Evolutionary conservation across 1,140 invertebrate genomes (phyloP).

Genomic region (Ruditapes philippinarum): DNA sequence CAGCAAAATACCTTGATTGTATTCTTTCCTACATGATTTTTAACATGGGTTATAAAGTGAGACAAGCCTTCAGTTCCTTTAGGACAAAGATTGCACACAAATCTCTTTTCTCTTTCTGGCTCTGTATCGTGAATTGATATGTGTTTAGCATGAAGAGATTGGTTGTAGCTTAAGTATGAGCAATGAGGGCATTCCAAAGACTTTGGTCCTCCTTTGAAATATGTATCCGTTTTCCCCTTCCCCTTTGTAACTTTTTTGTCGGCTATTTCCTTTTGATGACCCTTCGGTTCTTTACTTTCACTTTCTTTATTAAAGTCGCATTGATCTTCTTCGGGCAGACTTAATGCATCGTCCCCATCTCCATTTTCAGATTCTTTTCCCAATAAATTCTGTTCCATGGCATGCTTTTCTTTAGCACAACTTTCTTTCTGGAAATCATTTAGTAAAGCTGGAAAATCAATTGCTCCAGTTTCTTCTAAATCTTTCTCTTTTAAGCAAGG

Average conservation of each 20-base stretch:
- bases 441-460: constrained; percentile 52
- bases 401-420: background rate
- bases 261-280: background rate
- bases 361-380: constrained; percentile 19
- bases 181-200: constrained; percentile 40
- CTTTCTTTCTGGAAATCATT: constrained; percentile 37
- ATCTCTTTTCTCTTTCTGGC: constrained; percentile 47
- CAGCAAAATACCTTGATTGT: constrained; percentile 49
- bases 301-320: constrained; percentile 15
- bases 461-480: background rate
- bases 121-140: constrained; percentile 53
- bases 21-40: constrained; percentile 58
- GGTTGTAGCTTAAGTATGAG: constrained; percentile 54
- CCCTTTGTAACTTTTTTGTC: background rate
- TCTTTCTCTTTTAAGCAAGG: background rate
- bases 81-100: constrained; percentile 56
- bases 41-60: constrained; percentile 33
- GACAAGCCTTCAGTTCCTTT: background rate
- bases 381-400: background rate
- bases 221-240: background rate
- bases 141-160: constrained; percentile 24
- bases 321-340: constrained; percentile 43
- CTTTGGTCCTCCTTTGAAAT: background rate
- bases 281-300: background rate
- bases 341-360: background rate